Evolutionary conservation across 2,113 vertebrate species (phyloP).

Genomic region (Sylvia atricapilla): DNA sequence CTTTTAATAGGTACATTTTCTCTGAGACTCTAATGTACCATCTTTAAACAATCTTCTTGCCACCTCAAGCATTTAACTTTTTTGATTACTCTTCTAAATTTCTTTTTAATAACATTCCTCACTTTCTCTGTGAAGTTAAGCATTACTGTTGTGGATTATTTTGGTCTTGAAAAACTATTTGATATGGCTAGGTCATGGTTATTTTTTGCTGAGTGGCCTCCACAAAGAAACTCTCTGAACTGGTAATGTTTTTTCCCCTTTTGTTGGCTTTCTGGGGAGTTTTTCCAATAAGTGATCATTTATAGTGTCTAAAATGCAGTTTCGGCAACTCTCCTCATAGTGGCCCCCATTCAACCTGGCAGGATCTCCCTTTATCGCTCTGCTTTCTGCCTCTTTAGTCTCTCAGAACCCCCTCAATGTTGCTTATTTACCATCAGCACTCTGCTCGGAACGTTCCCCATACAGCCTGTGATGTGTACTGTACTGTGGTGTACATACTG

Average conservation of each 20-base stretch:
- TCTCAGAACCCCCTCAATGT: background rate
- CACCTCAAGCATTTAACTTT: background rate
- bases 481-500: no score
- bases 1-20: background rate
- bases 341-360: background rate
- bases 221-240: background rate
- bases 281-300: background rate
- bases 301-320: background rate
- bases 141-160: background rate
- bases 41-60: background rate
- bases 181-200: background rate
- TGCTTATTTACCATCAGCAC: background rate
- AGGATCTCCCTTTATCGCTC: background rate
- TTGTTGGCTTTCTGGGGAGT: slow-evolving; percentile 5
- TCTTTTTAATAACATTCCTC: slow-evolving; percentile 15
- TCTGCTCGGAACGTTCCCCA: background rate
- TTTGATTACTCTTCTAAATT: background rate
- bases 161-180: background rate
- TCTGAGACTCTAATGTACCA: background rate
- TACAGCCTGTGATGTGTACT: no score
- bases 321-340: background rate
- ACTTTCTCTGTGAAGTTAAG: background rate
- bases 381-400: background rate
- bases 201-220: background rate
- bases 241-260: background rate